Percentiles rank a stretch among this genome's conserved stretches.
phyloP scores from a whole-genome alignment of 2,113 vertebrate species.

The Vombatus ursinus region DNA sequence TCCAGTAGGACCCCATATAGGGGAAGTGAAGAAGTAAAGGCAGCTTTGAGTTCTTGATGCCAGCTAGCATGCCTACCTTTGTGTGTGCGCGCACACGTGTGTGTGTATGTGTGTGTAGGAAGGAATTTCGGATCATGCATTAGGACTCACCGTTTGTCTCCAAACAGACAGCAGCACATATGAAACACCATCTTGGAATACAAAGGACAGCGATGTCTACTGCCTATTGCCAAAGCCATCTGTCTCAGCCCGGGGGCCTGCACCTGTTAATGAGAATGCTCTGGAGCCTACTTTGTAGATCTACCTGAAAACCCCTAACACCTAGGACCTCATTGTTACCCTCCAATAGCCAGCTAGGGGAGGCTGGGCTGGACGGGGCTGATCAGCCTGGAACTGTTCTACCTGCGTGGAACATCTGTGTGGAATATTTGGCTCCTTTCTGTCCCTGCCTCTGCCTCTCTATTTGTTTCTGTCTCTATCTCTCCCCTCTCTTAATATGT shows the following conservation, averaged over 20 bases:
- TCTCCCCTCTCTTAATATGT: neutral
- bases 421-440: neutral
- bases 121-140: rapidly evolving
- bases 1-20: neutral
- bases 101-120: neutral
- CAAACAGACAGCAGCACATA: neutral
- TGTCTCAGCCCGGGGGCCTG: neutral
- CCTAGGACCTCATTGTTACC: neutral
- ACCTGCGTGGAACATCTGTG: neutral
- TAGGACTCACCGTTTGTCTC: neutral
- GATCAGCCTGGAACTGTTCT: neutral
- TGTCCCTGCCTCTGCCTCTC: neutral
- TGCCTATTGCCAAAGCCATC: neutral
- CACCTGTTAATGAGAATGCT: neutral
- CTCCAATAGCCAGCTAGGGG: too few species aligned
- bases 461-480: neutral
- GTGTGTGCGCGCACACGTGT: neutral
- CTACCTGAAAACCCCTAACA: neutral
- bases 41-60: neutral
- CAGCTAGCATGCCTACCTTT: neutral
- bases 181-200: neutral
- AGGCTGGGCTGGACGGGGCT: too few species aligned
- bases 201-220: neutral
- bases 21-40: neutral
- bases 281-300: neutral